Evolutionary conservation across 2,888 invertebrate genomes (phyloP).

Genomic region (Biston betularia): DNA sequence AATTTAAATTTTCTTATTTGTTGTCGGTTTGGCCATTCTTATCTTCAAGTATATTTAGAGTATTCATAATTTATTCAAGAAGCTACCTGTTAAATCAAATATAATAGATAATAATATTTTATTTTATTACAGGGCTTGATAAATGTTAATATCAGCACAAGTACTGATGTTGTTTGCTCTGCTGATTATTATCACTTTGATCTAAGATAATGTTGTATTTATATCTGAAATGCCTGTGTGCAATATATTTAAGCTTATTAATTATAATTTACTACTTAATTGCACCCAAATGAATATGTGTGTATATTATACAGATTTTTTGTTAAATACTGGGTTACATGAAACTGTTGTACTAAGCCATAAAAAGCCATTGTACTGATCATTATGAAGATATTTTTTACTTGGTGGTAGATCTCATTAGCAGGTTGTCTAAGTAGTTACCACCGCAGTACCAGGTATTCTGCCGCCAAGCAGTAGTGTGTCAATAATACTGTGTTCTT

Average conservation of each 20-base stretch:
- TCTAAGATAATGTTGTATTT: constrained; percentile 39
- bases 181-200: constrained; percentile 2
- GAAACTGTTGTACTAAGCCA: too few relatives aligned
- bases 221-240: constrained; percentile 53
- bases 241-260: constrained; percentile 48
- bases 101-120: neutral
- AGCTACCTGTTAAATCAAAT: neutral
- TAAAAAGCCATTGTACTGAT: too few relatives aligned
- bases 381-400: too few relatives aligned
- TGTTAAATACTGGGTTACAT: too few relatives aligned
- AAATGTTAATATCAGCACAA: neutral
- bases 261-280: too few relatives aligned
- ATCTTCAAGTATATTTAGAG: neutral
- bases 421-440: too few relatives aligned
- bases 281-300: too few relatives aligned
- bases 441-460: too few relatives aligned
- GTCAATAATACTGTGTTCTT: too few relatives aligned
- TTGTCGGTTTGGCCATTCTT: constrained; percentile 5
- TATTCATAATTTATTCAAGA: neutral
- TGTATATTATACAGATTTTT: too few relatives aligned
- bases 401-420: too few relatives aligned
- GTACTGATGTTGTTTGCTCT: constrained; percentile 2
- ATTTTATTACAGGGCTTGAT: neutral
- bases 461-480: too few relatives aligned
- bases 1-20: neutral